Evolutionary conservation across 2,888 invertebrate species (phyloP).

Genomic region (Athalia circularis): DNA sequence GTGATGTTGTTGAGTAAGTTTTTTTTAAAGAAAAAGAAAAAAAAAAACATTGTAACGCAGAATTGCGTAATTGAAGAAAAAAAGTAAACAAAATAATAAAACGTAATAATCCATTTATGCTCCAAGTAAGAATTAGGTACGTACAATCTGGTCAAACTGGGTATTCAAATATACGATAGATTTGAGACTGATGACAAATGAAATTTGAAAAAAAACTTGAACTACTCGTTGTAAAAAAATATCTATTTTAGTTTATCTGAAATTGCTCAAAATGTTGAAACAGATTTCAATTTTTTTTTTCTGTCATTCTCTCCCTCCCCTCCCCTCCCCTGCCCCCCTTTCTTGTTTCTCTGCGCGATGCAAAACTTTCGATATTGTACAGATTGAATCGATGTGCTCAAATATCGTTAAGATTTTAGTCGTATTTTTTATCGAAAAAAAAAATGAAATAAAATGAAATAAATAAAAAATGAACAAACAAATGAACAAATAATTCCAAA

Average conservation of each 20-base stretch:
- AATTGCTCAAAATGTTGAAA: too few species aligned
- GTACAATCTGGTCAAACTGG: background rate
- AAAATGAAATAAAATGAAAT: too few species aligned
- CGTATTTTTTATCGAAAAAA: background rate
- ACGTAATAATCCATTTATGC: constrained; percentile 36
- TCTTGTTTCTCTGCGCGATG: background rate
- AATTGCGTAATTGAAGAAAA: constrained; percentile 7
- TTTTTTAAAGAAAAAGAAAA: too few species aligned
- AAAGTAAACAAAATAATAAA: background rate
- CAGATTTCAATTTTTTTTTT: background rate
- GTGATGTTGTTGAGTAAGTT: too few species aligned
- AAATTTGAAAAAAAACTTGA: too few species aligned
- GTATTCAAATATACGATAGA: background rate
- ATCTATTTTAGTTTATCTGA: too few species aligned
- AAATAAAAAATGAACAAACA: too few species aligned
- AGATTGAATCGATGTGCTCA: constrained; percentile 31
- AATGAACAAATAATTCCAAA: background rate
- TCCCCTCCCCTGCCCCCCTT: too few species aligned
- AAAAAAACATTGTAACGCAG: constrained; percentile 19
- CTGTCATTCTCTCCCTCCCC: constrained; percentile 25
- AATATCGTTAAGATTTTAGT: constrained; percentile 14
- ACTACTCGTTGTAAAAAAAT: too few species aligned
- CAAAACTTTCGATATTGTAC: background rate
- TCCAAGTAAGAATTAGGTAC: constrained; percentile 21
- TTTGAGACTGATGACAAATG: too few species aligned